phyloP scores from a whole-genome alignment of 2,888 invertebrate species.

The Thalpophila matura region DNA sequence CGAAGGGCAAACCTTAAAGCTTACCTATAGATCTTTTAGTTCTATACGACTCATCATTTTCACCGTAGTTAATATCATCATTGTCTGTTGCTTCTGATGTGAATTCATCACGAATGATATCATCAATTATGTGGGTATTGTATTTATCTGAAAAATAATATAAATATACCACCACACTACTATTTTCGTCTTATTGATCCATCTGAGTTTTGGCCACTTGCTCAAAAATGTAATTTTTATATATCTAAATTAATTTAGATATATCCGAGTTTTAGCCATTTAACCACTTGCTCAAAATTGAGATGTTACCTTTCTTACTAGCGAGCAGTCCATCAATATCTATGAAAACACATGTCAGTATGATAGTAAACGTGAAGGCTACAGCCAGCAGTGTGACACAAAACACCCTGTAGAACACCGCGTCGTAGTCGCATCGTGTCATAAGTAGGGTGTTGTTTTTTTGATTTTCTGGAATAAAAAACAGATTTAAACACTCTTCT shows the following conservation, averaged over 20 bases:
- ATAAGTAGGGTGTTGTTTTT: constrained; percentile 61
- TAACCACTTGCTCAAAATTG: not conserved
- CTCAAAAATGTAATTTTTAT: not conserved
- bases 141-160: constrained; percentile 33
- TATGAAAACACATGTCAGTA: constrained; percentile 83
- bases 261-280: too few relatives aligned
- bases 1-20: too few relatives aligned
- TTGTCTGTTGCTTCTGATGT: constrained; percentile 38
- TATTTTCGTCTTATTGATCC: too few relatives aligned
- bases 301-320: constrained; percentile 68
- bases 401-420: constrained; percentile 81
- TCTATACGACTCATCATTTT: constrained; percentile 71
- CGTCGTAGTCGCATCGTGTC: constrained; percentile 83
- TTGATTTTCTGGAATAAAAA: constrained; percentile 10
- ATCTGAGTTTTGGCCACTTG: constrained; percentile 15
- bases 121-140: not conserved
- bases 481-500: too few relatives aligned
- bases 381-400: constrained; percentile 78
- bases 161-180: too few relatives aligned
- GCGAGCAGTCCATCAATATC: constrained; percentile 81
- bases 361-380: constrained; percentile 80
- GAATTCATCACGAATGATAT: constrained; percentile 4
- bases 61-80: constrained; percentile 65
- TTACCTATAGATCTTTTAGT: constrained; percentile 81
- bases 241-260: too few relatives aligned